Percentiles rank a stretch among this genome's conserved stretches.
phyloP scores from a whole-genome alignment of 2,888 invertebrate genomes.

The Drosophila mayaguana region DNA sequence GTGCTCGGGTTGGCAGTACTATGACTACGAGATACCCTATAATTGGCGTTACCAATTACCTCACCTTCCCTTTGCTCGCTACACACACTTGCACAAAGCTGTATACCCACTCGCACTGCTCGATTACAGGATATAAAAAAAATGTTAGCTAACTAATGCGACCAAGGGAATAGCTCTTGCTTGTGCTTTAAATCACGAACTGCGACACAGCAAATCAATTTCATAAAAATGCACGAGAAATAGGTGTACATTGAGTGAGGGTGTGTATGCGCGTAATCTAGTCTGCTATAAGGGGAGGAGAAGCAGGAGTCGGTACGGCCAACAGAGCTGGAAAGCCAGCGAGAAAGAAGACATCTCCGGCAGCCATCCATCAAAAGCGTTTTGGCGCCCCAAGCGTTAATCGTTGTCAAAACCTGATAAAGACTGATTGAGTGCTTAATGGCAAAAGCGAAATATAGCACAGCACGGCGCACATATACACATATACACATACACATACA shows the following conservation, averaged over 20 bases:
- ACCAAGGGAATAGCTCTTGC: conserved; percentile 17
- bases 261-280: conserved; percentile 13
- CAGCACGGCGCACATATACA: conserved; percentile 22
- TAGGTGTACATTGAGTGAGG: conserved; percentile 9
- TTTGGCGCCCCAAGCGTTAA: conserved; percentile 76
- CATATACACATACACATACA: conserved; percentile 17
- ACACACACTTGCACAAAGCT: neutral
- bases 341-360: conserved; percentile 44
- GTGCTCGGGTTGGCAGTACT: too few relatives aligned
- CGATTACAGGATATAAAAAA: neutral
- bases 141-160: conserved; percentile 44
- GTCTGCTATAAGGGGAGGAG: conserved; percentile 9
- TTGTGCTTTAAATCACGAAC: conserved; percentile 32
- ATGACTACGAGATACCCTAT: neutral
- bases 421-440: conserved; percentile 81
- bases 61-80: neutral
- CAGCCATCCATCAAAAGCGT: conserved; percentile 76
- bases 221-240: conserved; percentile 58
- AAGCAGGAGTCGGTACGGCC: neutral
- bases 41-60: too few relatives aligned
- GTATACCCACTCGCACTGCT: neutral
- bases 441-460: conserved; percentile 56
- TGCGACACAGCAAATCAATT: conserved; percentile 67
- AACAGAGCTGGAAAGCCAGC: neutral
- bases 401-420: conserved; percentile 82